These are phyloP conservation scores for Drosophila truncata DNA, from an alignment of 1,140 invertebrate genomes.

Conservation along the genomic window DNA sequence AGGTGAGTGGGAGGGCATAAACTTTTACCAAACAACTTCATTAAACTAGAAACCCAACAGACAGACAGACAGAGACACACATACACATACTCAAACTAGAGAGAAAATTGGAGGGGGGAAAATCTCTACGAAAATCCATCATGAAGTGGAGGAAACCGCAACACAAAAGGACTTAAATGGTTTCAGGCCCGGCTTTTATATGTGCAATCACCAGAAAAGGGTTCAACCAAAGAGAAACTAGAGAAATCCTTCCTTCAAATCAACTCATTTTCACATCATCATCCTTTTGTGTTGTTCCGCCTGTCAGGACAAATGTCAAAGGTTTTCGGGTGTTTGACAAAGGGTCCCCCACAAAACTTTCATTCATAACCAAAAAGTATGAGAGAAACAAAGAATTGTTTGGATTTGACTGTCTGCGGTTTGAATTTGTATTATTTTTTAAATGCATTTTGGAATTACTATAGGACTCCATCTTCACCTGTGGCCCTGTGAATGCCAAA, in stretches of 20 bases:
- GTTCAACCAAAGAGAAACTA: constrained; percentile 11
- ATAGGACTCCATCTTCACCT: constrained; percentile 20
- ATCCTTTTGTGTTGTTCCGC: constrained; percentile 16
- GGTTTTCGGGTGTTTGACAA: constrained; percentile 11
- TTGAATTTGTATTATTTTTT: constrained; percentile 14
- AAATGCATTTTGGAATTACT: constrained; percentile 15
- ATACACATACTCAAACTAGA: background rate
- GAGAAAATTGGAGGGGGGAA: constrained; percentile 14
- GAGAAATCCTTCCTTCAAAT: background rate
- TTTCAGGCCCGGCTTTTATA: constrained; percentile 35
- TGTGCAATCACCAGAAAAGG: constrained; percentile 42
- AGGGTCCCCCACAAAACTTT: constrained; percentile 31
- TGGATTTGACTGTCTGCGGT: constrained; percentile 24
- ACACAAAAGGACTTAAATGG: constrained; percentile 70
- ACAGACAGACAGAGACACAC: constrained; percentile 8
- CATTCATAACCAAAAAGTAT: constrained; percentile 47
- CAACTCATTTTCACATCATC: constrained; percentile 47
- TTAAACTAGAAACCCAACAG: constrained; percentile 39
- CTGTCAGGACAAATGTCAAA: constrained; percentile 48
- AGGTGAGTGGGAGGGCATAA: background rate
- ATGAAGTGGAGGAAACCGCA: constrained; percentile 53
- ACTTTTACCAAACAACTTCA: constrained; percentile 61
- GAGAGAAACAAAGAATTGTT: constrained; percentile 30
- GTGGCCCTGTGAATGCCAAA: constrained; percentile 20
- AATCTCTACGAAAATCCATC: constrained; percentile 50